Percentiles rank a stretch among this genome's conserved stretches.
Conservation (phyloP, 2,797 vertebrate species). For the Benthosema pterotum region DNA sequence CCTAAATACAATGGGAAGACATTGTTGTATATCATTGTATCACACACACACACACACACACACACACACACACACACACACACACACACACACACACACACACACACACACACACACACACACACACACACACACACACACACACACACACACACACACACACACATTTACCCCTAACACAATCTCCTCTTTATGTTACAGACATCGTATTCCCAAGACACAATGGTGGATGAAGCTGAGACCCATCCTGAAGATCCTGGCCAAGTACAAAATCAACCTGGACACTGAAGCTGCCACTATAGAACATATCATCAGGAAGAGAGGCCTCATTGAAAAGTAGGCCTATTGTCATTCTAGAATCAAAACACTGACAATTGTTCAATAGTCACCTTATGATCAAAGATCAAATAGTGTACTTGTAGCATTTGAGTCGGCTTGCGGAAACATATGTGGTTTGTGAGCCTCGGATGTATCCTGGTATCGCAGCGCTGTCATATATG, state of each 20-base stretch:
- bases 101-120: no score
- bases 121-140: no score
- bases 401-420: not conserved
- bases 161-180: no score
- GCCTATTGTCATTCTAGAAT: constrained; percentile 33
- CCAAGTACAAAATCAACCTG: constrained; percentile 85
- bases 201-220: constrained; percentile 87
- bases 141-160: no score
- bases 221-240: constrained; percentile 92
- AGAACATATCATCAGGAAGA: constrained; percentile 86
- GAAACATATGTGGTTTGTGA: not conserved
- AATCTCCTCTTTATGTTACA: constrained; percentile 57
- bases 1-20: no score
- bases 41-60: no score
- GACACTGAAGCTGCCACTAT: constrained; percentile 84
- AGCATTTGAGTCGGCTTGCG: no score
- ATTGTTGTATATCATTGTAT: no score
- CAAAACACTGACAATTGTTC: constrained; percentile 6
- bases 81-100: no score
- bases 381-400: constrained; percentile 1
- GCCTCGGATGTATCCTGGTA: not conserved
- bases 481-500: not conserved
- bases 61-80: no score
- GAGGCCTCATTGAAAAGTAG: constrained; percentile 54
- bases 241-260: constrained; percentile 90